Evolutionary conservation across 1,140 invertebrate species (phyloP), one percentile per base, ranked within the genome.

Genomic region (Phenacoccus solenopsis): DNA sequence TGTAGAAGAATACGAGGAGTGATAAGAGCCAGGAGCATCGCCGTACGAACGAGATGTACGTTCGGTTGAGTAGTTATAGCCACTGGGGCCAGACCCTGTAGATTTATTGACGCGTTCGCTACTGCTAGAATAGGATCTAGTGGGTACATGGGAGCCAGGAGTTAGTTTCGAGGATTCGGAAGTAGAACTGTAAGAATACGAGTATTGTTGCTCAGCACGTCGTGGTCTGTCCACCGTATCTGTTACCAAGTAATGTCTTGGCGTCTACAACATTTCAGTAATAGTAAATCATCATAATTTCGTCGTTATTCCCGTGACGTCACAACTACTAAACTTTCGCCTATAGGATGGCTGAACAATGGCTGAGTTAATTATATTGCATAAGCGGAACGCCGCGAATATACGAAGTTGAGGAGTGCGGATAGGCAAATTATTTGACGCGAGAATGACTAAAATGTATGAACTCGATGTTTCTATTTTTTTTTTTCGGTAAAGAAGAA

Each of bases 141-240:
- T 85, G 82, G 72, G 87, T 82, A 74, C 83, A 80, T 73, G 82
- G 76, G 38, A 78, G 82, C 79, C 78, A 69, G 64, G 30, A 69
- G 69, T 68, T 32, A 67, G 28, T 71, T 69, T 67, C 61, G 71
- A 35, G 56, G 28, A 30, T 61, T 70, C 80, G 74, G 78, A 80
- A 73, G 76, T 77, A 78, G 86, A 87, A 10, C 30, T 82, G 82
- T 90, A 90, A 74, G 88, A 88, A 83, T 90, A 91, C 75, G 87
- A 90, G 84, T 90, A 91, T 81, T 88, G 85, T 80, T 88, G 82
- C 79, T 89, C 87, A 69, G 86, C 84, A 79, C 86, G 84, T 74
- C 87, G 81, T 74, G 85, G 83, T 74, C 82, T 77, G 74, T 85
- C 83, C 72, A 88, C 87, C 77, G 86, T 85, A 81, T 90, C 88